These are phyloP conservation scores for Oophaga sylvatica DNA, from an alignment of 2,797 vertebrate genomes.

Conservation along the genomic window DNA sequence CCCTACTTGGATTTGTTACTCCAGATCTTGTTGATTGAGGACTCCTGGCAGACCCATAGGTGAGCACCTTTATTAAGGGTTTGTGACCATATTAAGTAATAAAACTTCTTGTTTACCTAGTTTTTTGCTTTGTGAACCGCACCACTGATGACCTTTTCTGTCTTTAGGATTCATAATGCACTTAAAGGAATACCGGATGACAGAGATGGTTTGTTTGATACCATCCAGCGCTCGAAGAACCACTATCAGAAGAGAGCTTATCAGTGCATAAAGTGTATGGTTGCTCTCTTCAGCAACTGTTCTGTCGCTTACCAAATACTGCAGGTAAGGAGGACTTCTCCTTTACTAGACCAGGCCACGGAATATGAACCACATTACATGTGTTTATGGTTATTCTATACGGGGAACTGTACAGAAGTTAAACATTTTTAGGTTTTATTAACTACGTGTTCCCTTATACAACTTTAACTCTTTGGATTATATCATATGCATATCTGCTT, in stretches of 20 bases:
- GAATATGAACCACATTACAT: background rate
- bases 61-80: constrained; percentile 66
- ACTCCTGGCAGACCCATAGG: constrained; percentile 99
- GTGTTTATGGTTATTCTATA: background rate
- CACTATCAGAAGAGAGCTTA: constrained; percentile 99
- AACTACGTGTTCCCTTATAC: too few species aligned
- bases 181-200: constrained; percentile 98
- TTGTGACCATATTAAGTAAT: background rate
- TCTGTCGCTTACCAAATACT: constrained; percentile 98
- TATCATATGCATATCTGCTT: too few species aligned
- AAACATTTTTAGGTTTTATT: background rate
- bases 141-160: too few species aligned
- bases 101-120: background rate
- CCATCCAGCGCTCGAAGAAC: constrained; percentile 99
- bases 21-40: constrained; percentile 97
- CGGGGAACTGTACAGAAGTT: background rate
- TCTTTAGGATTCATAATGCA: constrained; percentile 94
- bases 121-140: background rate
- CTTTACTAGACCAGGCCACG: background rate
- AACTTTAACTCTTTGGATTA: too few species aligned
- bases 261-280: constrained; percentile 99
- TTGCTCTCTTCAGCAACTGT: constrained; percentile 98
- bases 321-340: constrained; percentile 80
- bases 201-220: constrained; percentile 96
- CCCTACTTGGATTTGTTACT: constrained; percentile 98